phyloP scores from a whole-genome alignment of 2,113 vertebrate genomes.

The Hemiscyllium ocellatum region DNA sequence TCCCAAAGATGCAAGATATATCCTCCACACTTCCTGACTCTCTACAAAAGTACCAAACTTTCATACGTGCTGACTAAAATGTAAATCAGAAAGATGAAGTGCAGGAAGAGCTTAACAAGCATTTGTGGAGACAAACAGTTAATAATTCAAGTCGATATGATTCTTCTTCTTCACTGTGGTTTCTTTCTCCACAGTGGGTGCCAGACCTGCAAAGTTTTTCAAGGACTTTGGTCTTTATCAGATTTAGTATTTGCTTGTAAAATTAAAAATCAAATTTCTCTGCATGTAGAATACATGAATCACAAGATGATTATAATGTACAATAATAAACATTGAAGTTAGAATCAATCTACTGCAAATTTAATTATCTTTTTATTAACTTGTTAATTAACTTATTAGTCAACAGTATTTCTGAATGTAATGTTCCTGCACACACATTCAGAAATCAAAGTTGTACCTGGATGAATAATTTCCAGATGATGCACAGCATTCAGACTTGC shows the following conservation, averaged over 20 bases:
- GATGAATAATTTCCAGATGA: neutral
- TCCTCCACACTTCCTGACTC: neutral
- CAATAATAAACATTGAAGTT: neutral
- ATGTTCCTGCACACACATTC: neutral
- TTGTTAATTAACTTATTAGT: neutral
- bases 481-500: neutral
- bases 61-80: neutral
- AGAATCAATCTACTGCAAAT: neutral
- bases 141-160: too few species aligned
- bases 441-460: neutral
- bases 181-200: too few species aligned
- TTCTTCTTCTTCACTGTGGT: too few species aligned
- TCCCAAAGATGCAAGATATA: neutral
- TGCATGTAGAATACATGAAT: neutral
- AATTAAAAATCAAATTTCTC: neutral
- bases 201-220: too few species aligned
- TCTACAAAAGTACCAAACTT: neutral
- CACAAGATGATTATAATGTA: neutral
- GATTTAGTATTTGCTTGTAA: neutral
- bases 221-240: too few species aligned
- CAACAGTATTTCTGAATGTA: neutral
- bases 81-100: neutral
- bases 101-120: too few species aligned
- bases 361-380: neutral
- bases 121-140: too few species aligned